These are phyloP conservation scores for Pseudorhombus dupliciocellatus DNA, from an alignment of 2,113 vertebrate species.

Conservation along the genomic window DNA sequence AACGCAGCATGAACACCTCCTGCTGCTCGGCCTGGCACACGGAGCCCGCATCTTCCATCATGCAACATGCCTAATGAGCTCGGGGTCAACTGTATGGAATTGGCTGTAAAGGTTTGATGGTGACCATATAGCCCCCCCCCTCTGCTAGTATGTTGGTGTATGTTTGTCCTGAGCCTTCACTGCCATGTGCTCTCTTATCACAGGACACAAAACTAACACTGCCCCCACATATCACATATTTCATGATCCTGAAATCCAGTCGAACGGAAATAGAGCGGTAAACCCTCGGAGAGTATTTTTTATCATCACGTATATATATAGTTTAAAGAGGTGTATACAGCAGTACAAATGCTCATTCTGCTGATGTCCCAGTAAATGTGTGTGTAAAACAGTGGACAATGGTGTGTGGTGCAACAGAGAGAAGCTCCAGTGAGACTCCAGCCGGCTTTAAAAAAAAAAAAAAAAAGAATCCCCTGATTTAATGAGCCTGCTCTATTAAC, in stretches of 20 bases:
- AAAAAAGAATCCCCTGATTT: slow-evolving; percentile 59
- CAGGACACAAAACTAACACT: background rate
- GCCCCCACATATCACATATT: background rate
- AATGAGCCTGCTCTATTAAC: slow-evolving; percentile 74
- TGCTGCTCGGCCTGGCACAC: slow-evolving; percentile 47
- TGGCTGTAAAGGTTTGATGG: slow-evolving; percentile 39
- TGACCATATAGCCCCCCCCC: background rate
- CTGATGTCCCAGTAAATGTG: slow-evolving; percentile 23
- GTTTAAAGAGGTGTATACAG: background rate
- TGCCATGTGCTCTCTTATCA: slow-evolving; percentile 3
- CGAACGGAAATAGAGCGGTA: background rate
- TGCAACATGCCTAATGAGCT: slow-evolving; percentile 55
- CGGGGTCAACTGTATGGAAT: slow-evolving; percentile 28
- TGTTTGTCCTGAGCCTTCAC: slow-evolving; percentile 27
- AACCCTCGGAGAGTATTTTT: no score
- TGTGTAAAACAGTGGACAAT: slow-evolving; percentile 40
- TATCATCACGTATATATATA: background rate
- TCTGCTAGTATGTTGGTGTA: background rate
- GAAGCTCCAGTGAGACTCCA: slow-evolving; percentile 55
- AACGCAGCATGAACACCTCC: slow-evolving; percentile 66
- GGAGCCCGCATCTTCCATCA: slow-evolving; percentile 28
- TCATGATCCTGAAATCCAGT: background rate
- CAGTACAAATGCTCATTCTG: slow-evolving; percentile 2
- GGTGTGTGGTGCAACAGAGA: slow-evolving; percentile 33
- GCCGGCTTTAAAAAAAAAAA: slow-evolving; percentile 58